These are phyloP conservation scores for Danio albolineatus DNA, from an alignment of 2,797 vertebrate species.

Conservation along the genomic window DNA sequence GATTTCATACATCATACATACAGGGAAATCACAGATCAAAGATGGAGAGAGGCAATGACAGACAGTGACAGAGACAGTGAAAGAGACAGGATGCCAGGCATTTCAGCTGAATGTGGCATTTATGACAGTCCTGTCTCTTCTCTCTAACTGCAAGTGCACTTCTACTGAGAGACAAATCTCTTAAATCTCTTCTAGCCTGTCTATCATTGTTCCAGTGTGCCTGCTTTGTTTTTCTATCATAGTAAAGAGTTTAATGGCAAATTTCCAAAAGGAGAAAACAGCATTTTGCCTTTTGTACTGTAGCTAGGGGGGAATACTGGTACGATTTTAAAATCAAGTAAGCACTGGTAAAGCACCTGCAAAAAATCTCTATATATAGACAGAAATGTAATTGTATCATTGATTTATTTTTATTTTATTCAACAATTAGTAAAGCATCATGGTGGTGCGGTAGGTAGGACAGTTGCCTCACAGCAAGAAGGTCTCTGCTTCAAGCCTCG, in stretches of 20 bases:
- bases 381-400: no score
- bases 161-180: conserved; percentile 28
- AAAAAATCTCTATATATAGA: no score
- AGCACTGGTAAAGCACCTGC: no score
- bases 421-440: no score
- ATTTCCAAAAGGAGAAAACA: not conserved
- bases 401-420: no score
- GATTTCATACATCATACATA: not conserved
- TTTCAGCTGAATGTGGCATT: conserved; percentile 34
- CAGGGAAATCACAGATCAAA: conserved; percentile 13
- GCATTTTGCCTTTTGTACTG: not conserved
- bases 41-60: not conserved
- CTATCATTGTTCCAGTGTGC: not conserved
- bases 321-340: not conserved
- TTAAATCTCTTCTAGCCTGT: not conserved
- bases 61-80: not conserved
- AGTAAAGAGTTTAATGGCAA: conserved; percentile 2
- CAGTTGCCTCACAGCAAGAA: no score
- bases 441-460: no score
- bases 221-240: not conserved
- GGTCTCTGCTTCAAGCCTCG: no score
- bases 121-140: conserved; percentile 40
- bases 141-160: conserved; percentile 16
- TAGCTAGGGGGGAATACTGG: not conserved
- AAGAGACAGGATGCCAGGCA: conserved; percentile 3